These are phyloP conservation scores for Meteorus sp. DNA, from an alignment of 1,140 invertebrate genomes.

Conservation along the genomic window DNA sequence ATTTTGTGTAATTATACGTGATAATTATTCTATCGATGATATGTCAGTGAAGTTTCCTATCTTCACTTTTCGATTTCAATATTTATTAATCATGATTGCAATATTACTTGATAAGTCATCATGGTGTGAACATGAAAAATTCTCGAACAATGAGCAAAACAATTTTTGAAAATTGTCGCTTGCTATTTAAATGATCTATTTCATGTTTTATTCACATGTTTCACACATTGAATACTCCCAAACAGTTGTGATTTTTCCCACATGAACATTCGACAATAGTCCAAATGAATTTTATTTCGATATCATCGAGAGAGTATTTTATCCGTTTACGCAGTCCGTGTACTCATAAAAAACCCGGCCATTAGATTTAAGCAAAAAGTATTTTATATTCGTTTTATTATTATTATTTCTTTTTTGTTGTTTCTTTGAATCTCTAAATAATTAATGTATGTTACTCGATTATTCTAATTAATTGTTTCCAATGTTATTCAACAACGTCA, in stretches of 20 bases:
- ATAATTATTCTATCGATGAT: neutral
- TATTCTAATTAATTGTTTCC: constrained; percentile 1
- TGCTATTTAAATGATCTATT: no score
- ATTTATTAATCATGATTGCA: no score
- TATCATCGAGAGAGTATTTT: constrained; percentile 4
- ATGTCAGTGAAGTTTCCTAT: neutral
- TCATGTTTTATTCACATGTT: no score
- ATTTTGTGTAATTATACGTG: neutral
- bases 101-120: no score
- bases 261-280: neutral
- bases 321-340: neutral
- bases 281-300: neutral
- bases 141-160: no score
- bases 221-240: no score
- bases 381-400: constrained; percentile 6
- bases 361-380: constrained; percentile 21
- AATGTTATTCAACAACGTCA: neutral
- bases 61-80: no score
- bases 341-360: constrained; percentile 15
- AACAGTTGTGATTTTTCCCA: neutral
- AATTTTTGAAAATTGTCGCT: no score
- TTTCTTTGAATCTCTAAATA: constrained; percentile 1
- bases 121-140: no score
- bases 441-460: constrained; percentile 6
- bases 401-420: constrained; percentile 13